Base-by-base conservation (phyloP, 1,140 invertebrate species). In the Venustaconcha ellipsiformis region DNA sequence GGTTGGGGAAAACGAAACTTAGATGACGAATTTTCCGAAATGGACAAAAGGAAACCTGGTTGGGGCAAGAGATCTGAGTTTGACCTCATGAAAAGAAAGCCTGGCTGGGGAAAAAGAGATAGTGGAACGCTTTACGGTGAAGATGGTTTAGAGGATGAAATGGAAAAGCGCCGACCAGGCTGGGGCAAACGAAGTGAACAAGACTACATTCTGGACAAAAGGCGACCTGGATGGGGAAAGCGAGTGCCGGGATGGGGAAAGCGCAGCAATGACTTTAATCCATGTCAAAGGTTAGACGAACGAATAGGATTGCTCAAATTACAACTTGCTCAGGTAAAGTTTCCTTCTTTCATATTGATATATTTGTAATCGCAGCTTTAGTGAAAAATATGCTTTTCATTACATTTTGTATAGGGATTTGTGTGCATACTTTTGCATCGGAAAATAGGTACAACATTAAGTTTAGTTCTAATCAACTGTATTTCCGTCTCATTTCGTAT, bases 231-330 rank as follows among this genome's bases (percentile, higher is more conserved):
- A 58, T 82, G 80, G 82, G 78, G 78, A 15, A 83, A 83, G 65
- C 57, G 82, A 68, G 66, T 78, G 4, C 82, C 82, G 4, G 82
- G 82, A 72, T 83, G 82, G 82, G 81, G 81, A 12, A 82, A 82
- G 72, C 67, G 81, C 11, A 76, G 75, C 23, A 67, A 55, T 18
- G 57, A 63, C 17, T 56, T 18, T 2, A 71, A 57, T 20, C 20
- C 60, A 23, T 77, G 75, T 58, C 69, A 77, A 60, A 48, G 26
- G 0, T 17, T 77, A 60, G 63, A 72, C 8, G 67, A 77, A 55
- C 64, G 72, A 8, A 72, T 72, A 14, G 18, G 75, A n/a, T 18
- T 55, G 30, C 68, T 77, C 30, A 57, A 70, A 67, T 18, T 71
- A 64, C 72, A 77, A 72, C 23, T 77, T 14, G 57, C 64, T 57